Evolutionary conservation across 2,797 vertebrate species (phyloP), one percentile per base, ranked within the genome.

Genomic region (Pygocentrus nattereri): DNA sequence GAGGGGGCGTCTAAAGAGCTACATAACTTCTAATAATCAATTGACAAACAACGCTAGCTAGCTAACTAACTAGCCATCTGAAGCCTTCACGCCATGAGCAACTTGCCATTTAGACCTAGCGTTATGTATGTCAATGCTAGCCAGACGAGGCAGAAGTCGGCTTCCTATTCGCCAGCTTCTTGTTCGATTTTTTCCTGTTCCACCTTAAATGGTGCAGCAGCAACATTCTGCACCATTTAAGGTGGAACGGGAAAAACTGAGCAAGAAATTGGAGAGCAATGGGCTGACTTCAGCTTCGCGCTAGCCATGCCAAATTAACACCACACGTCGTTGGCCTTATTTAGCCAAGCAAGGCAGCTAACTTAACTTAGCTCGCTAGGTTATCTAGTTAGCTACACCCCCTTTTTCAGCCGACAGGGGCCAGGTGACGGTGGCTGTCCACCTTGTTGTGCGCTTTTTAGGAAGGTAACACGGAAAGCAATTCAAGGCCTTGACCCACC

Each of bases 401-500:
- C 76, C 76, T 64, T 78, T 78, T 76, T 69, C 52, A 75, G 50
- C 50, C 50, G 12, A 3, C 2, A 12, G 41, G 41, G 49, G 49
- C 49, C 67, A 70, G 75, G 58, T 80, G 80, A 64, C 41, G 76
- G 64, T 44, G 72, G 31, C 76, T 52, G 61, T 13, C 16, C 15
- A 10, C 23, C 44, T 54, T 38, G 41, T 38, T 10, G 49, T 52
- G 76, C 15, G 74, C 44, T 79, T 62, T 52, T 59, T 59, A 18
- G 25, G 56, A 13, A 62, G 80, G 77, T 68, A 62, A 80, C 68
- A 67, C 52, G 64, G 74, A 23, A 56, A 82, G 83, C 70, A 79
- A 58, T 0, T 13, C 74, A 62, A 94, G 93, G 93, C 93, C 93
- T 88, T 87, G 90, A 86, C 94, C 95, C 84, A 95, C 94, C 94